A percentile compares a stretch with the other conserved stretches of the same genome.
These are phyloP conservation scores for Zapornia atra DNA, from an alignment of 2,113 vertebrate species.

Conservation along the genomic window DNA sequence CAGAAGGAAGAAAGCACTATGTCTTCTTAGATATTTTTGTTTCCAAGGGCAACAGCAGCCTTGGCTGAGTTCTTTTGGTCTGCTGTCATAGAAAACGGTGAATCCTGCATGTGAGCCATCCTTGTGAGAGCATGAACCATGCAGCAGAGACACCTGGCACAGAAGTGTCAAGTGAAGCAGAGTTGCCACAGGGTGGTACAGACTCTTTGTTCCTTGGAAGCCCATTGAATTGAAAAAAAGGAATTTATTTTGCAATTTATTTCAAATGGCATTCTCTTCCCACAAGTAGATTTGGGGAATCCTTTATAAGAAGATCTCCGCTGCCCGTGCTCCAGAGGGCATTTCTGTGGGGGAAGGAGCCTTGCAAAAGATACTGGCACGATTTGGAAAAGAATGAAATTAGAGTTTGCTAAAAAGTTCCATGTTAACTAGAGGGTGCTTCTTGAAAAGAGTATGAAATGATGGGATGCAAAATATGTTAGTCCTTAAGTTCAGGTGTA, in stretches of 20 bases:
- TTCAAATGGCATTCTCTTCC: background rate
- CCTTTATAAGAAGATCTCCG: background rate
- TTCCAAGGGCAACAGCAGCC: background rate
- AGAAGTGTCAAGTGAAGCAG: background rate
- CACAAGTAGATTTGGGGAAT: background rate
- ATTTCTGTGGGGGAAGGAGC: background rate
- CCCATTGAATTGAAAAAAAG: background rate
- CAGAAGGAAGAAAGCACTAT: background rate
- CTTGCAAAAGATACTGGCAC: background rate
- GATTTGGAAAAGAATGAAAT: background rate
- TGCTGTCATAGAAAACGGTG: background rate
- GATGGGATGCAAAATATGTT: background rate
- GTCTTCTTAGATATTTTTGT: background rate
- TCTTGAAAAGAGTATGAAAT: background rate
- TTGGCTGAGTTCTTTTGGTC: background rate
- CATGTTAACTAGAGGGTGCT: background rate
- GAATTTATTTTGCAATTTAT: background rate
- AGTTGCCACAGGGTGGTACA: background rate
- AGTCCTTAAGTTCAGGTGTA: too few relatives aligned
- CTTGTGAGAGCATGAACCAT: background rate
- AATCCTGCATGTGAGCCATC: fast-evolving
- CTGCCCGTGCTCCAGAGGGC: background rate
- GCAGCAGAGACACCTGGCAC: background rate
- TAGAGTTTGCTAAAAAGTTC: background rate
- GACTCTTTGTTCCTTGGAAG: background rate